These are phyloP conservation scores for Meles meles DNA, from an alignment of 2,113 vertebrate genomes.

Conservation along the genomic window DNA sequence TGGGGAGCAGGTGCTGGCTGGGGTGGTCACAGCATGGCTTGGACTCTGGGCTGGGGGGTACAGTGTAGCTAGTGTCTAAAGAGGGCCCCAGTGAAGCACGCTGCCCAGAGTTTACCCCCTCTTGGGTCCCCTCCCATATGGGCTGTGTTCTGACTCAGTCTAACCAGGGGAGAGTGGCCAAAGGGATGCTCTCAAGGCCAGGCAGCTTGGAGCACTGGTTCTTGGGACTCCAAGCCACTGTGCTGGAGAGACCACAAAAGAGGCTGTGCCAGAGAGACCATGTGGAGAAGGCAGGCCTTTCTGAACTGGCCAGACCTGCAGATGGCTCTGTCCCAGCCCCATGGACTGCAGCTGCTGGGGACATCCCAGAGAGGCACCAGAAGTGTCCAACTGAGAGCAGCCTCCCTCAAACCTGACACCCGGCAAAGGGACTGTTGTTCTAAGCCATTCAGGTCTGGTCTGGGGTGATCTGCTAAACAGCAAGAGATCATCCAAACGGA, in stretches of 20 bases:
- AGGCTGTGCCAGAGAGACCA: not conserved
- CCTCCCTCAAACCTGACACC: fast-evolving
- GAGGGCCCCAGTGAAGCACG: not conserved
- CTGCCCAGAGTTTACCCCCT: not conserved
- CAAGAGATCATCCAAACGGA: not conserved
- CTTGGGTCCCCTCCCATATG: fast-evolving
- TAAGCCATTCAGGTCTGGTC: not conserved
- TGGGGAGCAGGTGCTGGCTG: not conserved
- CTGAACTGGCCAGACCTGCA: not conserved
- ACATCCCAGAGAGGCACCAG: no score
- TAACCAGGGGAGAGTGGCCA: not conserved
- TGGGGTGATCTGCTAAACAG: not conserved
- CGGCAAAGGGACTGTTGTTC: not conserved
- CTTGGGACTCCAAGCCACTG: not conserved
- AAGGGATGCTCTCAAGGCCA: not conserved
- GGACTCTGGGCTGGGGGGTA: not conserved
- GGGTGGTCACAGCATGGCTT: not conserved
- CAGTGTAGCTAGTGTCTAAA: not conserved
- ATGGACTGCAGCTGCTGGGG: fast-evolving
- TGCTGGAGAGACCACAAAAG: not conserved
- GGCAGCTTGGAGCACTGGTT: not conserved
- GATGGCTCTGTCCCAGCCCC: no score
- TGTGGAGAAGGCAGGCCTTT: not conserved
- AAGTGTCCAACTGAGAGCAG: not conserved
- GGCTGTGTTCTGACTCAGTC: not conserved